Base-by-base conservation (phyloP, 1,140 invertebrate species). In the Bombus superbus region DNA sequence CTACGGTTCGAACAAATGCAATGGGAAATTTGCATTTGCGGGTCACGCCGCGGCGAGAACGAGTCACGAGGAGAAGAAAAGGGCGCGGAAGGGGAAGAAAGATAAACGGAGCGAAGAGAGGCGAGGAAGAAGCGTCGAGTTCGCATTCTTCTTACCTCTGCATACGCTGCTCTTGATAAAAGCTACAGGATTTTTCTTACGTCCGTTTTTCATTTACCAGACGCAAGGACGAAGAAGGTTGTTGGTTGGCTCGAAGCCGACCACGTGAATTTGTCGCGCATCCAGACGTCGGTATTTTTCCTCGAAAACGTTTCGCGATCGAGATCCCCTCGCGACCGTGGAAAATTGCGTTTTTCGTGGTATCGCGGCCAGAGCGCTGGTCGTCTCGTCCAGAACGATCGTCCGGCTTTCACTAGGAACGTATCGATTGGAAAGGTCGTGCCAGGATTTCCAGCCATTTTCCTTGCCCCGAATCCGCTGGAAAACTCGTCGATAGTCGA, bases 1-100 rank as follows among this genome's bases (percentile, higher is more conserved):
- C 72, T 66, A 44, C 59, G 59, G 72, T 76, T 76, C 57, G 42
- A 83, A 83, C 81, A 76, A 83, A 83, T 76, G 72, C 81, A 72
- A 83, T 53, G 59, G 72, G 59, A 35, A 83, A 76, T 83, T 83
- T 83, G 81, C 81, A 83, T 83, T 68, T 32, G 59, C 72, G 59
- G 72, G 81, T 83, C 72, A 83, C 72, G 81, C 47, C n/a, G 79
- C 81, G 81, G 53, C 5, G 53, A 53, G 71, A 81, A 81, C n/a
- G 81, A 64, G 69, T 71, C 40, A 42, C 53, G 40, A 71, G 40
- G 10, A 18, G 40, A 32, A 25, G 10, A 18, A 32, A 32, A 25
- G 22, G 40, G 32, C 0, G 59, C n/a, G 13, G 2, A 35, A 10
- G 77, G n/a, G 32, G 79, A 53, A 57, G 68, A 9, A 15, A 22